Conservation (phyloP, 1,140 invertebrate genomes). For the Drosophila erecta region DNA sequence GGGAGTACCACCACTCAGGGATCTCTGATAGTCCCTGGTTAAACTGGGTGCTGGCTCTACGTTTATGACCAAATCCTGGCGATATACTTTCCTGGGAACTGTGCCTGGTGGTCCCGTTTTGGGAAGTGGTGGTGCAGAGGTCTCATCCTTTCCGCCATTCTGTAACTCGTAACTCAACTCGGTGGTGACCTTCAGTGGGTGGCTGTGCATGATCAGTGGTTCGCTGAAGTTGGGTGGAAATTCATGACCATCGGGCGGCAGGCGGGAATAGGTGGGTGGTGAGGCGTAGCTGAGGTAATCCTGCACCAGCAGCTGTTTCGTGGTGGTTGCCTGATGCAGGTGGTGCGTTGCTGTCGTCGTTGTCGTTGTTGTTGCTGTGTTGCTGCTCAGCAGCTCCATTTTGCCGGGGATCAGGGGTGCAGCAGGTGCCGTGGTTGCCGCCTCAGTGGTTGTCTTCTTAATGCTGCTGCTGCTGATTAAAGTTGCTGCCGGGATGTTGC, state of each 20-base stretch:
- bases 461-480: constrained; percentile 22
- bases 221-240: constrained; percentile 92
- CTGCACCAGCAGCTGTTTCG: constrained; percentile 75
- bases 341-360: constrained; percentile 45
- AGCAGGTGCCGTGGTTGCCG: constrained; percentile 16
- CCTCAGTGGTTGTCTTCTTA: constrained; percentile 18
- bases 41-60: constrained; percentile 56
- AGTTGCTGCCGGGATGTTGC: constrained; percentile 35
- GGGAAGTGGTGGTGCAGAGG: constrained; percentile 65
- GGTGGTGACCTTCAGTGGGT: constrained; percentile 39
- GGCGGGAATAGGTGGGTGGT: constrained; percentile 87
- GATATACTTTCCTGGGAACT: constrained; percentile 76
- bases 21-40: constrained; percentile 73
- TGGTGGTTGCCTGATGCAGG: constrained; percentile 47
- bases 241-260: constrained; percentile 95
- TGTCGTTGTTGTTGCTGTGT: constrained; percentile 27
- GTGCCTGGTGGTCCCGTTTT: constrained; percentile 78
- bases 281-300: constrained; percentile 80
- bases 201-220: constrained; percentile 83
- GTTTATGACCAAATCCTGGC: constrained; percentile 79
- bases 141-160: constrained; percentile 42
- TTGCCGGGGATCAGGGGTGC: constrained; percentile 44
- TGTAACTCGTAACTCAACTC: constrained; percentile 31
- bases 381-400: constrained; percentile 80
- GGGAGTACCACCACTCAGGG: constrained; percentile 59